phyloP scores from a whole-genome alignment of 2,888 invertebrate genomes.

The Notocelia uddmanniana region DNA sequence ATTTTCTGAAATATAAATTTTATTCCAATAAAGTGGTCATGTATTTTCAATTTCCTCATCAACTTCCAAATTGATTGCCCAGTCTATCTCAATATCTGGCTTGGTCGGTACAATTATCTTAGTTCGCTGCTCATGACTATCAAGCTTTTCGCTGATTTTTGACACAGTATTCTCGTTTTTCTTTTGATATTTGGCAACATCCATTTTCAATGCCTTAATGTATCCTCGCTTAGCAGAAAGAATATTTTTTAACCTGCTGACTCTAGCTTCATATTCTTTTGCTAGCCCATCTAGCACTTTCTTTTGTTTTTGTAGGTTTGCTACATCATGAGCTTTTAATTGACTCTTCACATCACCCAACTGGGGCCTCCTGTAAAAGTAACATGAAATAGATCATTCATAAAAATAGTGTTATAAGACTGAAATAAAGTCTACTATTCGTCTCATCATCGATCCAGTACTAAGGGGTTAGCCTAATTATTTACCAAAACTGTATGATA shows the following conservation, averaged over 20 bases:
- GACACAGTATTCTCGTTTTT: slow-evolving; percentile 72
- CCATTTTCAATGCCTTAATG: slow-evolving; percentile 75
- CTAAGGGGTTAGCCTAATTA: too few species aligned
- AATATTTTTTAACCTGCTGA: slow-evolving; percentile 69
- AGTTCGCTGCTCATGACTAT: slow-evolving; percentile 64
- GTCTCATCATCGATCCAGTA: too few species aligned
- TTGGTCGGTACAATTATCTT: slow-evolving; percentile 56
- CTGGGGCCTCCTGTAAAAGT: slow-evolving; percentile 73
- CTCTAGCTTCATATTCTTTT: slow-evolving; percentile 75
- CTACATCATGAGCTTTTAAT: slow-evolving; percentile 70
- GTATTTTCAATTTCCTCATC: slow-evolving; percentile 66
- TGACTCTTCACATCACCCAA: slow-evolving; percentile 73
- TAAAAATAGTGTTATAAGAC: background rate
- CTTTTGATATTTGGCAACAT: slow-evolving; percentile 77
- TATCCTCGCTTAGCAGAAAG: slow-evolving; percentile 76
- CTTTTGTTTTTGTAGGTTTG: slow-evolving; percentile 74
- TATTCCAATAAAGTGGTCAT: slow-evolving; percentile 72
- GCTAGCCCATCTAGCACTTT: slow-evolving; percentile 68
- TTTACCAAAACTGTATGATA: too few species aligned
- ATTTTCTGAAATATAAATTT: slow-evolving; percentile 85
- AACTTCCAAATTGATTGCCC: slow-evolving; percentile 65
- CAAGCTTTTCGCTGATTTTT: slow-evolving; percentile 68
- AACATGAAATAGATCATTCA: background rate
- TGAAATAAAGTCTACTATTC: too few species aligned
- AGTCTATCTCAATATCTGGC: slow-evolving; percentile 59